phyloP scores from a whole-genome alignment of 2,113 vertebrate genomes.

The Syngnathus scovelli region DNA sequence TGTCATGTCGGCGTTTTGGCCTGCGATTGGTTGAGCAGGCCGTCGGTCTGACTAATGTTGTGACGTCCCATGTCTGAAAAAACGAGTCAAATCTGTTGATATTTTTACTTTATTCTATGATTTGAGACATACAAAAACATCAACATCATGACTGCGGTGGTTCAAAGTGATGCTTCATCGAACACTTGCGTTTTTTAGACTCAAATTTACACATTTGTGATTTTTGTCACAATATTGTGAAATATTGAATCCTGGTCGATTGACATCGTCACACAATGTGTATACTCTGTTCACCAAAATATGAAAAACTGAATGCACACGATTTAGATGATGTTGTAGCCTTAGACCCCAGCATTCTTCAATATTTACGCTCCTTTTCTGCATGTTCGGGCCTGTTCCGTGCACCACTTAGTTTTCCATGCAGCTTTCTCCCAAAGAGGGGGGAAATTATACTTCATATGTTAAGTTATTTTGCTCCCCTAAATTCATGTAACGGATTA shows the following conservation, averaged over 20 bases:
- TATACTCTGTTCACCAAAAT: too few relatives aligned
- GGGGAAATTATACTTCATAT: not conserved
- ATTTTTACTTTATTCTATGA: not conserved
- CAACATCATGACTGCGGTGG: not conserved
- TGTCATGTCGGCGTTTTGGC: not conserved
- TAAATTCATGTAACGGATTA: conserved; percentile 1
- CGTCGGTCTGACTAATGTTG: conserved; percentile 3
- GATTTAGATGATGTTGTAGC: not conserved
- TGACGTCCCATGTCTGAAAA: not conserved
- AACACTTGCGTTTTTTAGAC: too few relatives aligned
- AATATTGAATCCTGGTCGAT: too few relatives aligned
- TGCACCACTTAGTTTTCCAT: not conserved
- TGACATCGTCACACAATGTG: too few relatives aligned
- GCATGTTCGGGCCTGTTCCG: not conserved
- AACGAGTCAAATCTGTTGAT: not conserved
- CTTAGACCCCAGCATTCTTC: conserved; percentile 14
- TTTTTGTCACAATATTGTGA: too few relatives aligned
- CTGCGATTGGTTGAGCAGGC: conserved; percentile 42
- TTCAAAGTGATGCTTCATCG: not conserved
- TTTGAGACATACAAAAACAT: conserved; percentile 4
- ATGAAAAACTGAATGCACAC: not conserved
- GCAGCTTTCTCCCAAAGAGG: not conserved
- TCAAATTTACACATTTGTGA: too few relatives aligned
- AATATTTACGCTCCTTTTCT: not conserved
- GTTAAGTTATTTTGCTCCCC: not conserved